Conservation (phyloP, 2,888 invertebrate species). For the Thereva unica region DNA sequence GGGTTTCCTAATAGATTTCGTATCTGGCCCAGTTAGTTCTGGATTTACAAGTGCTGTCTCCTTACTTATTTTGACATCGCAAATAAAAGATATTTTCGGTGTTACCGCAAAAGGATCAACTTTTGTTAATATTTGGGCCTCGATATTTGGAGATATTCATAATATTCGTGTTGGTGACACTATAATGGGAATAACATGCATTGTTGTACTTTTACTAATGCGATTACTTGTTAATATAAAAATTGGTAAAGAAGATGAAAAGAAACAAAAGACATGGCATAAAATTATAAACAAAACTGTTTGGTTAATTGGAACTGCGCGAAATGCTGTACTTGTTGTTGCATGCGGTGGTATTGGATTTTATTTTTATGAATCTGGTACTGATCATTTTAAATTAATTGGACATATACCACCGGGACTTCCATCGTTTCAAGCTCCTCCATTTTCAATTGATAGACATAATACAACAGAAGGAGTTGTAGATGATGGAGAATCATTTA, state of each 20-base stretch:
- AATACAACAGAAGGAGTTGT: constrained; percentile 59
- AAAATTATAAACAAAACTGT: constrained; percentile 67
- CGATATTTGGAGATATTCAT: constrained; percentile 70
- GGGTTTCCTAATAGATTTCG: constrained; percentile 87
- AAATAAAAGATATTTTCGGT: constrained; percentile 81
- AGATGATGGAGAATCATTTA: constrained; percentile 57
- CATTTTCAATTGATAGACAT: constrained; percentile 65
- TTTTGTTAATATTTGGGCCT: constrained; percentile 78
- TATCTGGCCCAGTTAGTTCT: constrained; percentile 86
- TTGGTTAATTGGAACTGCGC: constrained; percentile 78
- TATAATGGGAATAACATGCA: constrained; percentile 74
- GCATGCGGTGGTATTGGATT: constrained; percentile 70
- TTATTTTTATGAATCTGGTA: constrained; percentile 62
- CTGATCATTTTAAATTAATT: constrained; percentile 69
- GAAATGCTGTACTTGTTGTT: constrained; percentile 84
- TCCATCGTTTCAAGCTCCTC: constrained; percentile 68
- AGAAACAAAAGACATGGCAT: constrained; percentile 62
- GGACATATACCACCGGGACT: constrained; percentile 76
- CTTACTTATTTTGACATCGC: constrained; percentile 84
- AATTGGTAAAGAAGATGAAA: constrained; percentile 63
- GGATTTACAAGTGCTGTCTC: constrained; percentile 91
- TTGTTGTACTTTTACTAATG: constrained; percentile 72
- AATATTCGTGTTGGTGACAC: constrained; percentile 74
- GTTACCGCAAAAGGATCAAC: constrained; percentile 75
- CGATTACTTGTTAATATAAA: constrained; percentile 72